phyloP scores from a whole-genome alignment of 1,140 invertebrate genomes.

The Cotesia typhae region DNA sequence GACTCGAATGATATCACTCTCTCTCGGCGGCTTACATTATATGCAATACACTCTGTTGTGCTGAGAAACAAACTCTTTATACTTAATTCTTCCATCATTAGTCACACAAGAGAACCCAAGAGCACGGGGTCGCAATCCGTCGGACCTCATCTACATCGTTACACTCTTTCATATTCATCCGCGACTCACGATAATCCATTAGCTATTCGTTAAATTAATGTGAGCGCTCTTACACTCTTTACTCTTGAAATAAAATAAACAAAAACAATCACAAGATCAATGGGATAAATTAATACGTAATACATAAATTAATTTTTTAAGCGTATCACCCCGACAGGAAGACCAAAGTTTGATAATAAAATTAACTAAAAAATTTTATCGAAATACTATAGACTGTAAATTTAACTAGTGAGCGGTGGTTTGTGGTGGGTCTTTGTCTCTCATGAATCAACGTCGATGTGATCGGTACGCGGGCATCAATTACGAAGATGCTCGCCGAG shows the following conservation, averaged over 20 bases:
- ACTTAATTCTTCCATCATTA: constrained; percentile 26
- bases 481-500: constrained; percentile 52
- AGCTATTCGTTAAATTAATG: constrained; percentile 25
- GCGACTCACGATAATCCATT: constrained; percentile 30
- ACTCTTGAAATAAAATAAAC: too few relatives aligned
- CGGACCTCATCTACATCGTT: constrained; percentile 14
- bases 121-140: constrained; percentile 14
- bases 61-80: neutral
- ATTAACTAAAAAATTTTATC: neutral
- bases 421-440: constrained; percentile 33
- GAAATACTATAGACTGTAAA: neutral
- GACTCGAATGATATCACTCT: constrained; percentile 52
- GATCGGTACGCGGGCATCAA: constrained; percentile 53
- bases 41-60: neutral
- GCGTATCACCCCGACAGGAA: too few relatives aligned
- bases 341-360: neutral
- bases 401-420: neutral
- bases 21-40: neutral
- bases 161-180: neutral
- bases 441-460: constrained; percentile 60
- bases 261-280: neutral
- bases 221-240: neutral
- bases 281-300: neutral
- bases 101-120: constrained; percentile 27
- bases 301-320: neutral